A percentile compares a stretch with the other conserved stretches of the same genome.
These are phyloP conservation scores for Alcis repandata DNA, from an alignment of 2,888 invertebrate species.

Conservation along the genomic window DNA sequence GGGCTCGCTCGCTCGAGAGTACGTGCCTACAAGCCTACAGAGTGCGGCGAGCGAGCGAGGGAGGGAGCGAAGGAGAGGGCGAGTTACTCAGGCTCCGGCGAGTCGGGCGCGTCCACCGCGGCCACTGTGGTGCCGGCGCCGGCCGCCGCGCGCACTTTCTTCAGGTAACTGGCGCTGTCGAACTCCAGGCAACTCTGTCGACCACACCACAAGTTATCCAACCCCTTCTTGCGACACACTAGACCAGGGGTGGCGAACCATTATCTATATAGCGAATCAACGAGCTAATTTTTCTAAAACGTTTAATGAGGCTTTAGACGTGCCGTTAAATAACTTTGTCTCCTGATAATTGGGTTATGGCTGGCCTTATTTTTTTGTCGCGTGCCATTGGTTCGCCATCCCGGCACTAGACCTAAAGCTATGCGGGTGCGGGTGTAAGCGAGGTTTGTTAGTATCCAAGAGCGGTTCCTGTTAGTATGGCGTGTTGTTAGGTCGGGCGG, in stretches of 20 bases:
- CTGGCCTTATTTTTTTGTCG: no score
- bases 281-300: no score
- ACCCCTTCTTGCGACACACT: not conserved
- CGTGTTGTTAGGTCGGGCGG: constrained; percentile 61
- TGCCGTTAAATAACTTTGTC: no score
- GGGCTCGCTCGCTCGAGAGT: constrained; percentile 46
- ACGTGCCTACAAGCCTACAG: constrained; percentile 24
- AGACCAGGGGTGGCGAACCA: no score
- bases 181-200: constrained; percentile 85
- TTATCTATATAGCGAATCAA: no score
- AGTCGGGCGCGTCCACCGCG: constrained; percentile 80
- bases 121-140: constrained; percentile 71
- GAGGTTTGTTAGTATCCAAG: constrained; percentile 44
- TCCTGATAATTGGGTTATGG: no score
- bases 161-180: constrained; percentile 83
- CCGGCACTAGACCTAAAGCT: no score
- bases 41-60: constrained; percentile 41
- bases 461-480: constrained; percentile 19
- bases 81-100: constrained; percentile 81
- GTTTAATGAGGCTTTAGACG: no score
- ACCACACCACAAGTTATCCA: constrained; percentile 55
- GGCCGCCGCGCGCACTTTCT: constrained; percentile 73
- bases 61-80: constrained; percentile 45
- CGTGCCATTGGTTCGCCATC: no score
- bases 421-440: constrained; percentile 19